Evolutionary conservation across 2,797 vertebrate genomes (phyloP).

Genomic region (Helostoma temminkii): DNA sequence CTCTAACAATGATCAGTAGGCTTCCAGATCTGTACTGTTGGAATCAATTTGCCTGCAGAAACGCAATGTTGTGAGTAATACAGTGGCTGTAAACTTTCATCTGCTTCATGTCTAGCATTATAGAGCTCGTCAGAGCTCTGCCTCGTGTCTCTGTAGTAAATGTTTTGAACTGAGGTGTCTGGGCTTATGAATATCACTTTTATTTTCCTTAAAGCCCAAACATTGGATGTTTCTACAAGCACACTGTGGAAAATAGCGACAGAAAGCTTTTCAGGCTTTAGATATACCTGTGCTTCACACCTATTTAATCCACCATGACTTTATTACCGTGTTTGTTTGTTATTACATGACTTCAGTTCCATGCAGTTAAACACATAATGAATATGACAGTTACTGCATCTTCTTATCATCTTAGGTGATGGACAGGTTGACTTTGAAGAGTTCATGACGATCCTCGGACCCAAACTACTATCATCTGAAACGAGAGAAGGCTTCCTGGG

Average conservation of each 20-base stretch:
- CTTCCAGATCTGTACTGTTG: conserved; percentile 9
- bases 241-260: no score
- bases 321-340: not conserved
- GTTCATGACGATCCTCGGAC: conserved; percentile 97
- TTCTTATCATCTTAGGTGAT: conserved; percentile 85
- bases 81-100: conserved; percentile 37
- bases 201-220: conserved; percentile 10
- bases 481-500: conserved; percentile 95
- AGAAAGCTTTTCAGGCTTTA: conserved; percentile 12
- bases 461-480: conserved; percentile 94
- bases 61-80: conserved; percentile 14
- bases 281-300: not conserved
- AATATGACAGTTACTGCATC: no score
- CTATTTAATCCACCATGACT: conserved; percentile 17
- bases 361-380: not conserved
- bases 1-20: conserved; percentile 20
- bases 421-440: conserved; percentile 97
- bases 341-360: not conserved
- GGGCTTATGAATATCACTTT: not conserved
- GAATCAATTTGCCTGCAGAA: conserved; percentile 39
- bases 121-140: conserved; percentile 17
- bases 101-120: conserved; percentile 10
- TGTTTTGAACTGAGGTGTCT: not conserved
- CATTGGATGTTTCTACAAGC: not conserved
- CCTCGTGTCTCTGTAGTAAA: not conserved